These are phyloP conservation scores for Corythucha ciliata DNA, from an alignment of 2,888 invertebrate species.

Conservation along the genomic window DNA sequence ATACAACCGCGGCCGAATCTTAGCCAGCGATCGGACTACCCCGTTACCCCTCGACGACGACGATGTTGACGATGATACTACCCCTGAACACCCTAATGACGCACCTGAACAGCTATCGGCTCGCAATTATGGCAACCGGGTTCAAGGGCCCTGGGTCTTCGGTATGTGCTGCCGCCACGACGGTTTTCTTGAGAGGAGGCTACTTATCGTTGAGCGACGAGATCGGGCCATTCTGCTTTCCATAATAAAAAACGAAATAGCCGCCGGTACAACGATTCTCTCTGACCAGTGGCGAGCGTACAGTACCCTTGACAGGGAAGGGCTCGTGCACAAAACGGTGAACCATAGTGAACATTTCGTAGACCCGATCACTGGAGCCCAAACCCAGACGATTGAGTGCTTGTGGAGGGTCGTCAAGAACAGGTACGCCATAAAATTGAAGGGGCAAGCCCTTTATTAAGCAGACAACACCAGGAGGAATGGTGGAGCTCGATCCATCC, in stretches of 20 bases:
- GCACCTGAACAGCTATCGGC: no score
- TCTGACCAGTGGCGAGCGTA: conserved; percentile 2
- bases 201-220: neutral
- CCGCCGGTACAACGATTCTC: neutral
- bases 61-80: no score
- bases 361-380: conserved; percentile 6
- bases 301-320: neutral
- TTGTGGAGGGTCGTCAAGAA: conserved; percentile 6
- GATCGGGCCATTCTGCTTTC: neutral
- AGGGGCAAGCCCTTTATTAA: conserved; percentile 7
- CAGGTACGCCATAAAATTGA: neutral
- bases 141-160: conserved; percentile 6
- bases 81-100: no score
- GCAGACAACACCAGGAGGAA: conserved; percentile 9
- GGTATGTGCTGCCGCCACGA: neutral
- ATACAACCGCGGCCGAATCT: no score
- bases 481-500: conserved; percentile 9
- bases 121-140: conserved; percentile 6
- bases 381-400: conserved; percentile 5
- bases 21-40: no score
- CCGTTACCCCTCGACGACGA: no score
- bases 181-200: neutral
- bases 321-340: neutral
- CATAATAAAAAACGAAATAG: neutral
- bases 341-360: conserved; percentile 9